Evolutionary conservation across 2,797 vertebrate species (phyloP).

Genomic region (Alauda arvensis): DNA sequence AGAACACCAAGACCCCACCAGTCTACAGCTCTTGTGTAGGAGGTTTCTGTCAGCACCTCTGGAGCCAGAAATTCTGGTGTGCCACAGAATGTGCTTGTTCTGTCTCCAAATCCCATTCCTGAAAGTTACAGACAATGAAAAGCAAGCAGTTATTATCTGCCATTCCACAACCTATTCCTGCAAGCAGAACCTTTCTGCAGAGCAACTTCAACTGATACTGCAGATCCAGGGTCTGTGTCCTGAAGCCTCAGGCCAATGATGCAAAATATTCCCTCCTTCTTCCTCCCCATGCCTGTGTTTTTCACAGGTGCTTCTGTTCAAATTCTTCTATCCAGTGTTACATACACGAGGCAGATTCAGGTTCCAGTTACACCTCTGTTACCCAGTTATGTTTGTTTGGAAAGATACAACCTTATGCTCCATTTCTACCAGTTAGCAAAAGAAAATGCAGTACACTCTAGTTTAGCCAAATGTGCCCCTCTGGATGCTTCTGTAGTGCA

Average conservation of each 20-base stretch:
- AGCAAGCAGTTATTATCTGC: background rate
- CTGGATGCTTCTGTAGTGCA: background rate
- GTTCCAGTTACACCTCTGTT: background rate
- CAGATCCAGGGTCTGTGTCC: background rate
- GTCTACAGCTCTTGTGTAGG: conserved; percentile 95
- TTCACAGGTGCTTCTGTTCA: background rate
- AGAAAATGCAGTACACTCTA: background rate
- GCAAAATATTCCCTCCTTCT: background rate
- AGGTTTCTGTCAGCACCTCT: conserved; percentile 96
- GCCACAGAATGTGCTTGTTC: conserved; percentile 97
- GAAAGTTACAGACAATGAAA: conserved; percentile 43
- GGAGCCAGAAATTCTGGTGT: conserved; percentile 97
- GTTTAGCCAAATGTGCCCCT: background rate
- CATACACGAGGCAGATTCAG: background rate
- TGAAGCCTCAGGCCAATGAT: background rate
- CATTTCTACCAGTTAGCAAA: background rate
- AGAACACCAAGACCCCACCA: conserved; percentile 99
- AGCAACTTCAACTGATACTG: background rate
- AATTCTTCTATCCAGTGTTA: background rate
- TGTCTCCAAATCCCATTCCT: conserved; percentile 98
- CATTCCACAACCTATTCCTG: background rate
- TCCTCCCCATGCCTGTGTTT: background rate
- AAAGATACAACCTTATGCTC: background rate
- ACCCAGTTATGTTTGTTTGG: background rate
- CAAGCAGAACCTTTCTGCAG: background rate